A percentile compares a stretch with the other conserved stretches of the same genome.
Conservation (phyloP, 2,888 invertebrate genomes). For the Drosophila sordidapex region DNA sequence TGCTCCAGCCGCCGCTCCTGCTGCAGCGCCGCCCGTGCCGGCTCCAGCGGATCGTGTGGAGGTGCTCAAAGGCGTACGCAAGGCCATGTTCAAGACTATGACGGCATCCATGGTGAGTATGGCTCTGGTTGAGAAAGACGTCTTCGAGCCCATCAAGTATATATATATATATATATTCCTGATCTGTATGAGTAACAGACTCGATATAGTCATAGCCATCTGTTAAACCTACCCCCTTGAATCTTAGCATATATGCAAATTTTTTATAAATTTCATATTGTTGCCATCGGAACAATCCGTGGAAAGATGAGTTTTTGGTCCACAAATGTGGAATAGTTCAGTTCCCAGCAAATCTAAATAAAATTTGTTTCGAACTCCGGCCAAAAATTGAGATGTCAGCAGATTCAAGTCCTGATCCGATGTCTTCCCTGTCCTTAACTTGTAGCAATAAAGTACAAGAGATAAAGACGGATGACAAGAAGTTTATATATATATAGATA, state of each 20-base stretch:
- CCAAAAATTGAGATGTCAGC: neutral
- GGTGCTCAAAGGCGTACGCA: slow-evolving; percentile 92
- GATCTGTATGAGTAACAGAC: neutral
- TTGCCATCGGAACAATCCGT: neutral
- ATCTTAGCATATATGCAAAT: neutral
- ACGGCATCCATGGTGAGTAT: slow-evolving; percentile 90
- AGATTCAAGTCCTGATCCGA: neutral
- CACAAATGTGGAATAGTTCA: neutral
- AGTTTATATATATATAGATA: neutral
- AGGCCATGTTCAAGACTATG: slow-evolving; percentile 99
- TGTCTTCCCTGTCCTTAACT: neutral
- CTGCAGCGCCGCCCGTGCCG: slow-evolving; percentile 16
- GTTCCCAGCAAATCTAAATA: neutral
- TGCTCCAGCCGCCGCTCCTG: neutral
- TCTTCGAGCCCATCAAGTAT: neutral
- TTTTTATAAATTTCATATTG: neutral
- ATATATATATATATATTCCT: neutral
- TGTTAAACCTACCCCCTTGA: neutral
- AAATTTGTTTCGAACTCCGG: neutral
- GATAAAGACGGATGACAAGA: neutral
- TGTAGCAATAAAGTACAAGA: neutral
- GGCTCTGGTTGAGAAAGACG: accelerated
- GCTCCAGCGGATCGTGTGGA: slow-evolving; percentile 85
- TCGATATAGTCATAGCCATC: neutral
- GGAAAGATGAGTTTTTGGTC: neutral